Conservation (phyloP, 2,797 vertebrate species). For the Muraenolepis orangiensis region DNA sequence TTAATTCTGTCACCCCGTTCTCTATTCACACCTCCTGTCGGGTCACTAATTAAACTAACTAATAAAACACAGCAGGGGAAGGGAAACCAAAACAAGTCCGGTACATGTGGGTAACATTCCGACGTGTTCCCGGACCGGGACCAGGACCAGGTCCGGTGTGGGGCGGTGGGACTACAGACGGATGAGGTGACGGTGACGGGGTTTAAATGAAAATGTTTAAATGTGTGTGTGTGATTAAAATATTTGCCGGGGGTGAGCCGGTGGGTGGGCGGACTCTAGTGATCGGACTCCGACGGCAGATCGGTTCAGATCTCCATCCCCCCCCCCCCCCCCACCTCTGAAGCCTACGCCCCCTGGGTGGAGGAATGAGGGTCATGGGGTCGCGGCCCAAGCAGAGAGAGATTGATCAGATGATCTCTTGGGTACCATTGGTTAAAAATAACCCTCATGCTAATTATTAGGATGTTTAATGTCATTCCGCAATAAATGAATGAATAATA, state of each 20-base stretch:
- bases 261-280: slow-evolving; percentile 42
- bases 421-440: not conserved
- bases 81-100: not conserved
- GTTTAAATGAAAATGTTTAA: not conserved
- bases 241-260: slow-evolving; percentile 19
- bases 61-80: not conserved
- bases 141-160: not conserved
- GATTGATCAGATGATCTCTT: not conserved
- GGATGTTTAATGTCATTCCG: not conserved
- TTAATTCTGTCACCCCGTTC: slow-evolving; percentile 36
- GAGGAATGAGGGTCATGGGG: slow-evolving; percentile 32
- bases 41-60: not conserved
- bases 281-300: slow-evolving; percentile 33
- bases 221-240: not conserved
- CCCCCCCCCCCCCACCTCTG: no score
- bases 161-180: not conserved
- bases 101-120: not conserved
- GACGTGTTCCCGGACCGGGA: not conserved
- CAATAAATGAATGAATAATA: no score
- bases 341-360: not conserved
- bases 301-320: no score
- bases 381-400: not conserved
- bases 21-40: slow-evolving; percentile 49
- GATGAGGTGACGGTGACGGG: not conserved
- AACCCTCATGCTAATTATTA: not conserved